These are phyloP conservation scores for Podarcis muralis DNA, from an alignment of 2,113 vertebrate genomes.

Conservation along the genomic window DNA sequence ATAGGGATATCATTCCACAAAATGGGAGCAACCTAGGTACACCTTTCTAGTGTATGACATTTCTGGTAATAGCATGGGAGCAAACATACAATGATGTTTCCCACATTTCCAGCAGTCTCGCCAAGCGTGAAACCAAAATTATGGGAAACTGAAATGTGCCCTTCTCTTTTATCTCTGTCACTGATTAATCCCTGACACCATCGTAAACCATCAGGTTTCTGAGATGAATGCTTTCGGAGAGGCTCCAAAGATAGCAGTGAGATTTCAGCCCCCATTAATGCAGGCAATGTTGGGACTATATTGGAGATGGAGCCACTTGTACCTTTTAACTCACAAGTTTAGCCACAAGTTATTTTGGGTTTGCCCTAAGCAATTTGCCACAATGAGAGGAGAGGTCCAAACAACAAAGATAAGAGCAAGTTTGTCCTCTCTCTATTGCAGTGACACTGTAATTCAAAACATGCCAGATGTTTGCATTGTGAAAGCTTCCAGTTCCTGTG, in stretches of 20 bases:
- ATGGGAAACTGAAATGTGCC: neutral
- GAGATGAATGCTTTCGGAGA: neutral
- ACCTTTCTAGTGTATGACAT: too few species aligned
- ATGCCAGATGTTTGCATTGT: constrained; percentile 7
- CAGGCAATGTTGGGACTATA: too few species aligned
- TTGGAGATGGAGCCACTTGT: neutral
- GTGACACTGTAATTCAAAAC: constrained; percentile 4
- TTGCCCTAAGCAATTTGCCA: neutral
- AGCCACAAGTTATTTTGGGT: neutral
- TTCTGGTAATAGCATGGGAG: too few species aligned
- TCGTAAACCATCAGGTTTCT: too few species aligned
- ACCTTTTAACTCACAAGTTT: neutral
- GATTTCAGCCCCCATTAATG: neutral
- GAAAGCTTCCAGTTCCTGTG: neutral
- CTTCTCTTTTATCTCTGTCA: neutral
- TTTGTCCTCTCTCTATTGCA: neutral
- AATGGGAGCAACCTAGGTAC: too few species aligned
- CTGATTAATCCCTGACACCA: too few species aligned
- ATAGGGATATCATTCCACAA: too few species aligned
- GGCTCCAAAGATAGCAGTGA: neutral
- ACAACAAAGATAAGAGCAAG: neutral
- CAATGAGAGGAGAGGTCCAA: neutral
- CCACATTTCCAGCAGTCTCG: neutral
- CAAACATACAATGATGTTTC: neutral
- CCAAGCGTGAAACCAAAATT: neutral